Percentiles rank a stretch among this genome's conserved stretches.
These are phyloP conservation scores for Xestia ashworthii DNA, from an alignment of 2,888 invertebrate species.

Conservation along the genomic window DNA sequence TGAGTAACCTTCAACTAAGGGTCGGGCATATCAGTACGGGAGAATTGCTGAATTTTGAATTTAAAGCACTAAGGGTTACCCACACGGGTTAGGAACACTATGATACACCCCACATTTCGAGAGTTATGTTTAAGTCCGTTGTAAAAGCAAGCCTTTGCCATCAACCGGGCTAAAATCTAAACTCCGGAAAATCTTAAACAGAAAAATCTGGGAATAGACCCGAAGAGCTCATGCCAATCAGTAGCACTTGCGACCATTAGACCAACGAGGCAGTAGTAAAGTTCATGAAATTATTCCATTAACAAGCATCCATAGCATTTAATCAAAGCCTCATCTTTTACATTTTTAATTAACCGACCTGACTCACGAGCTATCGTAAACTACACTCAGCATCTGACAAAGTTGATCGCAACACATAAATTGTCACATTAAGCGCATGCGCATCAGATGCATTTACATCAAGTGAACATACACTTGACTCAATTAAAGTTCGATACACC, in stretches of 20 bases:
- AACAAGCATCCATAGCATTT: constrained; percentile 36
- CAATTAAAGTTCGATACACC: constrained; percentile 67
- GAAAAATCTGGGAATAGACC: background rate
- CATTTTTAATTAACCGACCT: constrained; percentile 53
- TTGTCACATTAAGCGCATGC: constrained; percentile 56
- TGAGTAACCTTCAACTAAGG: background rate
- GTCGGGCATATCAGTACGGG: background rate
- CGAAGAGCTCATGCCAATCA: background rate
- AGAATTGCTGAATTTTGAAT: background rate
- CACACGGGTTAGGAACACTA: background rate
- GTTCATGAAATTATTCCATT: constrained; percentile 11
- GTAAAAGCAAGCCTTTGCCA: background rate
- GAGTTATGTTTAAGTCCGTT: background rate
- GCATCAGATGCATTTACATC: constrained; percentile 47
- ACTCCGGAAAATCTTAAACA: background rate
- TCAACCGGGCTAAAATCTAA: too few relatives aligned
- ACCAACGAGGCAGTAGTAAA: background rate
- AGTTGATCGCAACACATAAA: constrained; percentile 58
- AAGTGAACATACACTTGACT: constrained; percentile 69
- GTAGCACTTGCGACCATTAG: background rate
- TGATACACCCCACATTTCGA: background rate
- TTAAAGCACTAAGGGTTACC: background rate
- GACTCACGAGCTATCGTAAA: constrained; percentile 47
- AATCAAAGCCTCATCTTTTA: constrained; percentile 53
- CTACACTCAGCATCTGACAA: constrained; percentile 26